Base-by-base conservation (phyloP, 2,113 vertebrate genomes). In the Chaenogobius annularis region DNA sequence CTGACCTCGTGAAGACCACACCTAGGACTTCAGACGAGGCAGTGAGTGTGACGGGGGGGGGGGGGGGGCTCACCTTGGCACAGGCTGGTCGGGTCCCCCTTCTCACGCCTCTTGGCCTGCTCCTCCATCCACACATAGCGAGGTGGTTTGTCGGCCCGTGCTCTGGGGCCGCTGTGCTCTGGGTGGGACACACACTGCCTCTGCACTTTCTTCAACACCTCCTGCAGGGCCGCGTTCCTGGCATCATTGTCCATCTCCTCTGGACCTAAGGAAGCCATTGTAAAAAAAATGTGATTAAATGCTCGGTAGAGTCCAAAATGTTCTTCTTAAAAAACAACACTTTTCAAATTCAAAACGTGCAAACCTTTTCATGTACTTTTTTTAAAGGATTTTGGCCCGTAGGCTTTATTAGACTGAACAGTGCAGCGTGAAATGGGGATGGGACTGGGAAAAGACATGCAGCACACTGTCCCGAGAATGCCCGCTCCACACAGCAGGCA, bases 111-210 rank as follows among this genome's bases (percentile, higher is more conserved):
- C 92, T 89, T 96, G 6, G 94, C 95, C 70, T 96, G 97, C 79
- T 95, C 93, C 19, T 98, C 95, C 83, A 96, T 94, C 98, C 98
- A 99, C 90, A 95, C 91, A 5, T 96, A 71, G 44, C 98, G 90
- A 1, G 98, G 98, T 0, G 98, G 92, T 20, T 93, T 94, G 11
- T 95, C 95, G 0, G 66, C 11, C 4, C 93, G 94, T 70, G 94
- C 94, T 0, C 77, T 73, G 3, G 14, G 1, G 10, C 0, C 68
- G 15, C 5, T 79, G 0, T 66, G 54, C 0, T 63, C 35, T 0
- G 7, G 40, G 43, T 46, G 74, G 35, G 40, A 48, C 37, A 31
- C 92, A 0, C 93, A 90, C 3, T 91, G 75, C 59, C 93, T 94
- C 0, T 94, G 95, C 85, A 94, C 94, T 3, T 94, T 93, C 64